Evolutionary conservation across 1,140 invertebrate species (phyloP), one percentile per base, ranked within the genome.

Genomic region (Meloidogyne exigua): DNA sequence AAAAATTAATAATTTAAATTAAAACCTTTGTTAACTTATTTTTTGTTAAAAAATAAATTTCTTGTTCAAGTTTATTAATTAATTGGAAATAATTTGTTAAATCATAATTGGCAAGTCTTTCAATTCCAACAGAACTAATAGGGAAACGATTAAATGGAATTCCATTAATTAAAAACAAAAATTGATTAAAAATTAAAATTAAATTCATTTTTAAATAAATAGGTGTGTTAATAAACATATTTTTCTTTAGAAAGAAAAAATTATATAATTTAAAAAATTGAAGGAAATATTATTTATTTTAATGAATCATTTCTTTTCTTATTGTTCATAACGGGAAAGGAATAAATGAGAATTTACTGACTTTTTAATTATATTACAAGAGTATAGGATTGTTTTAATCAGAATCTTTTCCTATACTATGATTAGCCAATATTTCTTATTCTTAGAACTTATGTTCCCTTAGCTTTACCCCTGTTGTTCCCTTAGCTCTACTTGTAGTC

Each of bases 131-230:
- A 23, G 71, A 21, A 65, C 57, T 64, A 10, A 32, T 64, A 13
- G 71, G 71, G 28, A 73, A 73, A 21, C 57, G 57, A 32, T 73
- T 64, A 28, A 73, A 73, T 13, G 57, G 71, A n/a, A 36, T 32
- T 21, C 21, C 36, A 18, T 28, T 5, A 36, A 2, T 25, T 25
- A 42, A 10, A n/a, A 28, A n/a, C 0, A 70, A 23, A 12, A 42
- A 42, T 15, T 18, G 28, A 32, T 39, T 44, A 18, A 73, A 65
- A 73, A 73, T 57, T 57, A 44, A 7, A 44, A 44, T 7, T 15
- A 44, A 15, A 44, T 44, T 57, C 21, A 15, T n/a, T n/a, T 2
- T n/a, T n/a, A n/a, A 57, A 21, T 57, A 57, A 57, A 49, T 49
- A 18, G 4, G 4, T 49, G 15, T 13, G 18, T n/a, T 57, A 13